Evolutionary conservation across 2,797 vertebrate genomes (phyloP), one percentile per base, ranked within the genome.

Genomic region (Pseudotriccus pelzelni): DNA sequence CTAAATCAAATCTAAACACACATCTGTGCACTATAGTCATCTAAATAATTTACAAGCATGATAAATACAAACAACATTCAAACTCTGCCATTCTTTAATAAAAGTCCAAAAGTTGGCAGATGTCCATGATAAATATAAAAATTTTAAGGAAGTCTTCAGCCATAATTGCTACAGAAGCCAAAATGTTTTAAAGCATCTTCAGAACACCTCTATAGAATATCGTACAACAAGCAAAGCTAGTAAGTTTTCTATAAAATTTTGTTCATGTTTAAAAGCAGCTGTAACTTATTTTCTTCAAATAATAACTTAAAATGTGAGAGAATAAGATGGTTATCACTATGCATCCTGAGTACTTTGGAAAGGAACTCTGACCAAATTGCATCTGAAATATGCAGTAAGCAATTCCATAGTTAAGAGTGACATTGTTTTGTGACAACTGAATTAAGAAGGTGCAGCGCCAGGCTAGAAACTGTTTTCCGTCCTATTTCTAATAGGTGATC

Each of bases 1-100:
- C 55, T 93, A 91, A 91, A 86, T 92, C 37, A 62, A 58, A 92
- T 86, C 76, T 96, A 96, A 95, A 89, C 53, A 87, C 84, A 85
- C 58, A 94, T 93, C 75, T 2, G 1, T 91, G 91, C 90, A 74
- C 67, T 93, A 81, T 56, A 75, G 84, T 86, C 3, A 68, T 86
- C 50, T 95, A 81, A 95, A 96, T 95, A 90, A 96, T 97, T 96
- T 94, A 96, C 37, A 59, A 66, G 75, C 1, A 0, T 77, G 58
- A 75, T 94, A 91, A 92, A 96, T 87, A 75, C 89, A 94, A 91
- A 83, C 72, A 92, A 14, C 52, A 92, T 39, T 94, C 36, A 64
- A 81, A 82, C 39, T 87, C 70, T 75, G 43, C 46, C 0, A 0
- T 58, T 90, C 68, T 85, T 92, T 77, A 68, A 80, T 92, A 72